These are phyloP conservation scores for Harpalus rufipes DNA, from an alignment of 2,888 invertebrate species.

Conservation along the genomic window DNA sequence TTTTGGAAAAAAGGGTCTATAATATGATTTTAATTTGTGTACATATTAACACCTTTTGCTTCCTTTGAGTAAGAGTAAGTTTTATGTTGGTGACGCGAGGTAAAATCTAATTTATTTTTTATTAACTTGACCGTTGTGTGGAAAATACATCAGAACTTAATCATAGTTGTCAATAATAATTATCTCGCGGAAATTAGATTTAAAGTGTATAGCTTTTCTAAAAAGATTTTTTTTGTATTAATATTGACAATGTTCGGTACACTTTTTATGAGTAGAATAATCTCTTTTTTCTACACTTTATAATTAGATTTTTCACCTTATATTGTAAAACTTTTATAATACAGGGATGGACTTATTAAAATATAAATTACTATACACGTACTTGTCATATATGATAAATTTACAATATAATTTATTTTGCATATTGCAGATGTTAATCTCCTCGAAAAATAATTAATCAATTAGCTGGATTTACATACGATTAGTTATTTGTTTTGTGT, in stretches of 20 bases:
- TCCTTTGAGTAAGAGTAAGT: not conserved
- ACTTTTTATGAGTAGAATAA: not conserved
- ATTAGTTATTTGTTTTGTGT: no score
- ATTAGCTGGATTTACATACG: no score
- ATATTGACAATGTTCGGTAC: not conserved
- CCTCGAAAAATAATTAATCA: no score
- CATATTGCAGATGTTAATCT: no score
- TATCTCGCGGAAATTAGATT: constrained; percentile 19
- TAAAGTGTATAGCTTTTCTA: constrained; percentile 5
- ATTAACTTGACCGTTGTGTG: constrained; percentile 21
- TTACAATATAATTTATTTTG: no score
- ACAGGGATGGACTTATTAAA: no score
- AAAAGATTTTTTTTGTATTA: constrained; percentile 25
- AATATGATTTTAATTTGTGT: no score
- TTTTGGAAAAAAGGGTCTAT: not conserved
- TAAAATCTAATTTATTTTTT: constrained; percentile 46
- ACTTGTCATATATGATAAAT: no score
- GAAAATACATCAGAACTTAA: constrained; percentile 42
- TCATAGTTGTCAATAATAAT: constrained; percentile 34
- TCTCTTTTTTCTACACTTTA: not conserved
- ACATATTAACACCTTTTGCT: no score
- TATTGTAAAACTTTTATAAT: no score
- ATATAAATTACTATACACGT: no score
- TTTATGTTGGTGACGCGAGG: not conserved
- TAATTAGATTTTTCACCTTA: not conserved